Percentiles rank a stretch among this genome's conserved stretches.
Evolutionary conservation across 2,113 vertebrate species (phyloP).

Genomic region (Junco hyemalis): DNA sequence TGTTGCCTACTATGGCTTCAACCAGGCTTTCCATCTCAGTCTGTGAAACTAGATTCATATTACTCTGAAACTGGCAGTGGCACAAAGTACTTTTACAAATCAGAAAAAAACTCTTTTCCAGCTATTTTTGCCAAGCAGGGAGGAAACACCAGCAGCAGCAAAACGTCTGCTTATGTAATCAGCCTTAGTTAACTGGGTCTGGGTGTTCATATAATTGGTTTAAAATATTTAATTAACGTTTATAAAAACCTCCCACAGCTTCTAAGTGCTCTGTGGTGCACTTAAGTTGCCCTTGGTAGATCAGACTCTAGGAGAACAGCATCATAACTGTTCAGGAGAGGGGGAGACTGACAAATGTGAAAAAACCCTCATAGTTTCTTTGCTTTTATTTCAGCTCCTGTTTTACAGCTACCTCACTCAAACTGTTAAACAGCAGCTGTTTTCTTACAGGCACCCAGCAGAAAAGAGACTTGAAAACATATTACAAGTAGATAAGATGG

Average conservation of each 20-base stretch:
- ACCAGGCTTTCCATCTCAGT: background rate
- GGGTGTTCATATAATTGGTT: background rate
- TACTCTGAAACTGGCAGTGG: background rate
- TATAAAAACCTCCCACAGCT: background rate
- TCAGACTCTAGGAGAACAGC: background rate
- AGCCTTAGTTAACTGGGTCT: background rate
- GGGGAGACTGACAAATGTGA: background rate
- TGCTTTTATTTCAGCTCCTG: background rate
- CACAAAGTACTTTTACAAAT: background rate
- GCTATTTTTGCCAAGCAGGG: background rate
- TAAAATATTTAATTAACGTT: constrained; percentile 20
- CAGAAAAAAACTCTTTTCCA: background rate
- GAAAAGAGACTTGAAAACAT: background rate
- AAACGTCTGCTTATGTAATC: background rate
- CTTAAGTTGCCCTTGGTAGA: background rate
- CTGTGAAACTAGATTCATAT: background rate
- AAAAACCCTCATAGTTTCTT: background rate
- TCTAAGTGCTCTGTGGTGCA: background rate
- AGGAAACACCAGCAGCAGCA: background rate
- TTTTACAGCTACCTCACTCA: background rate
- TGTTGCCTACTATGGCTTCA: background rate
- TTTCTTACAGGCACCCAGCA: background rate
- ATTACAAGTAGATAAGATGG: background rate
- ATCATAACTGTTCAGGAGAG: background rate
- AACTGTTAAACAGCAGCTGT: background rate